These are phyloP conservation scores for Lasioglossum morio DNA, from an alignment of 2,888 invertebrate species.

Conservation along the genomic window DNA sequence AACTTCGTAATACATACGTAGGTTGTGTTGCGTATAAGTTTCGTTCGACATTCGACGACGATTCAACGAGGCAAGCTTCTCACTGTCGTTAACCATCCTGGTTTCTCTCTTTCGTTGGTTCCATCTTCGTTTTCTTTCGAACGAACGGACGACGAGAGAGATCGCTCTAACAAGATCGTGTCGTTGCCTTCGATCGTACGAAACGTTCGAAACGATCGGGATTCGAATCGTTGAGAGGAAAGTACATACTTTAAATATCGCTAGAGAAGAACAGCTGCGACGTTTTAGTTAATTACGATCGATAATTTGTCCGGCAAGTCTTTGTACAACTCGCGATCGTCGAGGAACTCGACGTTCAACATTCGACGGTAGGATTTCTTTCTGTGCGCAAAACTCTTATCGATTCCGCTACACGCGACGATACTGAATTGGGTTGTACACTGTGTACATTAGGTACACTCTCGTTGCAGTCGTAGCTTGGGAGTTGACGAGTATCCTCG, in stretches of 20 bases:
- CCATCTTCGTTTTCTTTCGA: constrained; percentile 17
- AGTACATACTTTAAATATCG: background rate
- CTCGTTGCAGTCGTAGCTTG: background rate
- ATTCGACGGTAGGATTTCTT: background rate
- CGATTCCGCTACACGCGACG: background rate
- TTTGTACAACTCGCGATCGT: background rate
- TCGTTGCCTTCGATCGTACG: constrained; percentile 24
- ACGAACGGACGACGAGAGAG: background rate
- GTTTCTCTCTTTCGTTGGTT: constrained; percentile 32
- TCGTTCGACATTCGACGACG: constrained; percentile 37
- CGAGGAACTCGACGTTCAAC: no score
- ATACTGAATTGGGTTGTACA: background rate
- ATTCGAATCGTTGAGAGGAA: background rate
- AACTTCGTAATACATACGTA: constrained; percentile 55
- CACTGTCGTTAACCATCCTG: constrained; percentile 15
- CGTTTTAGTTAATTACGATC: constrained; percentile 29
- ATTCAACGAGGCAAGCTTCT: background rate
- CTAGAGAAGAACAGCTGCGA: background rate
- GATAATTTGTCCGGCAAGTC: background rate
- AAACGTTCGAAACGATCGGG: background rate
- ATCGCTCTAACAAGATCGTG: background rate
- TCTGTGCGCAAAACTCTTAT: background rate
- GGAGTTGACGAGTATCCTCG: background rate
- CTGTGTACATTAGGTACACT: background rate
- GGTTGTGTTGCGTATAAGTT: constrained; percentile 59